These are phyloP conservation scores for Drosophila novamexicana DNA, from an alignment of 1,140 invertebrate genomes.

Conservation along the genomic window DNA sequence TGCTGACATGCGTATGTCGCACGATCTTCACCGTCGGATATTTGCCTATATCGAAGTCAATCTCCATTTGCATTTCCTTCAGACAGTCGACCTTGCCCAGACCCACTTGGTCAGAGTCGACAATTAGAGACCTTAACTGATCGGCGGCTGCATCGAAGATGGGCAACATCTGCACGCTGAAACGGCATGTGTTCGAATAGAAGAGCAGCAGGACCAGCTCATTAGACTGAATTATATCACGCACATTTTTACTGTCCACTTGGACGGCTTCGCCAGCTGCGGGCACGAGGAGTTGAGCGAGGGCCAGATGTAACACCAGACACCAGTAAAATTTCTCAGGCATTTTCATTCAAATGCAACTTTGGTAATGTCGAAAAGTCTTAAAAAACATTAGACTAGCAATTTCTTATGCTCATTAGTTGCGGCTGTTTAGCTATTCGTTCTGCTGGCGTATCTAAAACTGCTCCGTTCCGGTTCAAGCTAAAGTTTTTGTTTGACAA, in stretches of 20 bases:
- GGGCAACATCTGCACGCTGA: conserved; percentile 39
- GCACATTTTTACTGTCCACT: background rate
- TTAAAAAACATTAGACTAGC: too few relatives aligned
- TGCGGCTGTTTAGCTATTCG: conserved; percentile 3
- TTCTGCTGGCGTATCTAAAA: conserved; percentile 1
- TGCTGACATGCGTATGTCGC: conserved; percentile 94
- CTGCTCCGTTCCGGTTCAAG: background rate
- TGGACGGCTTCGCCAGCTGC: background rate
- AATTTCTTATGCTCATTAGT: conserved; percentile 4
- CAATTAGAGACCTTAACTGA: conserved; percentile 89
- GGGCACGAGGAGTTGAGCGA: background rate
- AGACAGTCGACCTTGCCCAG: conserved; percentile 99
- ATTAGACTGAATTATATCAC: conserved; percentile 6
- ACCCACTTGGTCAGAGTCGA: conserved; percentile 91
- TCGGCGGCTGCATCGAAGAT: conserved; percentile 93
- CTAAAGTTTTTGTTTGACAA: background rate
- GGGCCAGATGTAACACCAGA: background rate
- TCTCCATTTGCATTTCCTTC: conserved; percentile 90
- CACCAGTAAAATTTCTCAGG: background rate
- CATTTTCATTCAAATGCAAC: conserved; percentile 7
- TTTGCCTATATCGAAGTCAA: conserved; percentile 96
- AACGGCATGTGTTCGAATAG: conserved; percentile 42
- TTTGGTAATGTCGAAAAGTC: background rate
- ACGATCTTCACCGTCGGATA: conserved; percentile 99
- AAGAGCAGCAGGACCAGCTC: conserved; percentile 56